Evolutionary conservation across 2,888 invertebrate genomes (phyloP).

Genomic region (Acleris emargana): DNA sequence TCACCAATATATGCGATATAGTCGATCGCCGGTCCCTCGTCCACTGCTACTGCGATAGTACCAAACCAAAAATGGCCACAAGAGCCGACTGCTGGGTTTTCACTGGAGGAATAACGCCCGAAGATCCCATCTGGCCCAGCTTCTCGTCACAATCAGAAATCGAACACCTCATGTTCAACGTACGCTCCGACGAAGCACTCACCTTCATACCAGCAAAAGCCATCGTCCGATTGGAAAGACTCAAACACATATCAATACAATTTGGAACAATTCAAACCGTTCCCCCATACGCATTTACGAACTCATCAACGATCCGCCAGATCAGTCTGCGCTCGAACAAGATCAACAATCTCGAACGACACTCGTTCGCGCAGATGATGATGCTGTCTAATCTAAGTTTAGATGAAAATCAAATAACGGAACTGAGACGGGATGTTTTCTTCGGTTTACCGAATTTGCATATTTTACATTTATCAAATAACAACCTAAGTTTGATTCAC

Average conservation of each 20-base stretch:
- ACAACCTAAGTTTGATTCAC: conserved; percentile 92
- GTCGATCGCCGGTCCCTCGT: conserved; percentile 74
- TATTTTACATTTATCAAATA: conserved; percentile 91
- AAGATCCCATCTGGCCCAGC: conserved; percentile 88
- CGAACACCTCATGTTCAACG: conserved; percentile 87
- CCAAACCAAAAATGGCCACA: conserved; percentile 81
- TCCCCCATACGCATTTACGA: conserved; percentile 90
- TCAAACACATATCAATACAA: conserved; percentile 88
- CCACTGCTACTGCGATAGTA: conserved; percentile 79
- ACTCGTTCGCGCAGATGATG: conserved; percentile 89
- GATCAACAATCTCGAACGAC: conserved; percentile 86
- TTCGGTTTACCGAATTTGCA: conserved; percentile 88
- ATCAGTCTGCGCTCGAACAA: conserved; percentile 88
- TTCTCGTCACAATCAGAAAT: conserved; percentile 89
- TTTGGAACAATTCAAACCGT: conserved; percentile 89
- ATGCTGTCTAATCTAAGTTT: conserved; percentile 87
- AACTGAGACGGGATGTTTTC: conserved; percentile 89
- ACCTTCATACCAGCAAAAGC: conserved; percentile 89
- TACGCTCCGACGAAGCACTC: conserved; percentile 87
- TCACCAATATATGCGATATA: conserved; percentile 77
- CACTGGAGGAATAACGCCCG: conserved; percentile 82
- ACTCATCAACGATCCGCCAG: conserved; percentile 87
- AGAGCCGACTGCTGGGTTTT: conserved; percentile 91
- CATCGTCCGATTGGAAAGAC: conserved; percentile 85
- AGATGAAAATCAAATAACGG: conserved; percentile 90